phyloP scores from a whole-genome alignment of 2,113 vertebrate genomes.

The Shinisaurus crocodilurus region DNA sequence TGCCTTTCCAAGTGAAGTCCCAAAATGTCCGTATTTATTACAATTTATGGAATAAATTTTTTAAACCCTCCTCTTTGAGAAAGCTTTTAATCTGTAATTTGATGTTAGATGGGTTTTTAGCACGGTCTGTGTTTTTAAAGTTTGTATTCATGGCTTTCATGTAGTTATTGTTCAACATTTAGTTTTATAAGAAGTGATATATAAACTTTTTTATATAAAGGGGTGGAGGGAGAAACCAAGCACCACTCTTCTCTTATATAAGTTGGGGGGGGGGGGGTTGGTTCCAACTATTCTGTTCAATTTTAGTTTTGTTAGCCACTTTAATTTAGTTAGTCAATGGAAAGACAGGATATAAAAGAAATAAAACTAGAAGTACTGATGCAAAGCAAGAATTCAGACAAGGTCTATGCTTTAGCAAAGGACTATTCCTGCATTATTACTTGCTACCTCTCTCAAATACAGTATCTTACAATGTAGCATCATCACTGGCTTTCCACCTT shows the following conservation, averaged over 20 bases:
- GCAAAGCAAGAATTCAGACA: background rate
- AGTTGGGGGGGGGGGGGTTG: too few species aligned
- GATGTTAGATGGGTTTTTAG: background rate
- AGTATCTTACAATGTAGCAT: background rate
- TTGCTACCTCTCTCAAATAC: background rate
- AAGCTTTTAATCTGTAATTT: background rate
- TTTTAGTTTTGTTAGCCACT: background rate
- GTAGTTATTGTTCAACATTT: background rate
- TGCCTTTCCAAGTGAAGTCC: background rate
- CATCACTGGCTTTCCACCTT: background rate
- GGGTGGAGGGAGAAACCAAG: background rate
- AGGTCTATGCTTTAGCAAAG: background rate
- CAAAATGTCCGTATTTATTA: background rate
- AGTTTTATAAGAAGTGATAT: background rate
- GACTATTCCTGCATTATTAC: background rate
- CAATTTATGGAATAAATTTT: background rate
- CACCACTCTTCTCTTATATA: background rate
- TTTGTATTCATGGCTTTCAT: background rate
- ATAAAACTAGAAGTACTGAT: background rate
- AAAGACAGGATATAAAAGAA: background rate
- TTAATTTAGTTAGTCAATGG: background rate
- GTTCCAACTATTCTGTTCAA: background rate
- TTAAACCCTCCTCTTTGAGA: background rate
- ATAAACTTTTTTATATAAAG: background rate
- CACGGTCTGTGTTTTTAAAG: background rate